A percentile compares a stretch with the other conserved stretches of the same genome.
Evolutionary conservation across 2,797 vertebrate species (phyloP).

Genomic region (Sebastes miniatus): DNA sequence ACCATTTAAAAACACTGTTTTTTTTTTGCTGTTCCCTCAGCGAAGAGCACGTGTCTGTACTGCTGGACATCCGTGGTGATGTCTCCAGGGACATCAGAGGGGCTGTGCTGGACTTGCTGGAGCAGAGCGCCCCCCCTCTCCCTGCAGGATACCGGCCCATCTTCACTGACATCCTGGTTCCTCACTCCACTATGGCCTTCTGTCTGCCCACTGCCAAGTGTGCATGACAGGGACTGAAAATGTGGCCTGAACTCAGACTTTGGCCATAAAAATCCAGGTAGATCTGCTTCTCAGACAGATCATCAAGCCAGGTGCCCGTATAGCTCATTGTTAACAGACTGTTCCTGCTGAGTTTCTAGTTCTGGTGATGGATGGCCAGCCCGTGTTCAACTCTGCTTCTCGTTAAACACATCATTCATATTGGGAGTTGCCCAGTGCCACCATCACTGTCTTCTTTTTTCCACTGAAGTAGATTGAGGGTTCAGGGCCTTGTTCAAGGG

Average conservation of each 20-base stretch:
- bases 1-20: not conserved
- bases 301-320: not conserved
- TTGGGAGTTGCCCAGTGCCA: not conserved
- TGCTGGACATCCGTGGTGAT: slow-evolving; percentile 93
- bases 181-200: slow-evolving; percentile 82
- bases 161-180: slow-evolving; percentile 91
- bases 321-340: not conserved
- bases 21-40: slow-evolving; percentile 67
- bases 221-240: slow-evolving; percentile 76
- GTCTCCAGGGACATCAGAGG: slow-evolving; percentile 87
- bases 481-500: not conserved
- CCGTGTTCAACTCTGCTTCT: not conserved
- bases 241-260: not conserved
- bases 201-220: slow-evolving; percentile 92
- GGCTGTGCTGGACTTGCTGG: slow-evolving; percentile 87
- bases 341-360: not conserved
- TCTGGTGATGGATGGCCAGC: not conserved
- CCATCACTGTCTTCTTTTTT: not conserved
- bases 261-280: not conserved
- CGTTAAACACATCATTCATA: not conserved
- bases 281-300: not conserved
- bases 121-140: slow-evolving; percentile 82
- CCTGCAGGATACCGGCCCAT: slow-evolving; percentile 85
- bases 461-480: not conserved
- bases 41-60: slow-evolving; percentile 91